Percentiles rank a stretch among this genome's conserved stretches.
phyloP scores from a whole-genome alignment of 2,888 invertebrate genomes.

The Microctonus hyperodae region DNA sequence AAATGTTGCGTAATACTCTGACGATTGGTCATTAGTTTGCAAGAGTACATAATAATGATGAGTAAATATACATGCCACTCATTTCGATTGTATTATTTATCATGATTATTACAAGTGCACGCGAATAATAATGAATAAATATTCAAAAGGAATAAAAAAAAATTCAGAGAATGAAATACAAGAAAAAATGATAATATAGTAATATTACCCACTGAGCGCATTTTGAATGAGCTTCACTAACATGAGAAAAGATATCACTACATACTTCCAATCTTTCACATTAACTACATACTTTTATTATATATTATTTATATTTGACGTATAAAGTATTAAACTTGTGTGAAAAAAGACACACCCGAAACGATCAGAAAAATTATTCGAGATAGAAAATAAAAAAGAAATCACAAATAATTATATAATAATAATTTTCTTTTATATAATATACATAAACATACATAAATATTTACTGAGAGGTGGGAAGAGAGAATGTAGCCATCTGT shows the following conservation, averaged over 20 bases:
- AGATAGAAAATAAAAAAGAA: background rate
- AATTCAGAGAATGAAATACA: background rate
- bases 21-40: conserved; percentile 24
- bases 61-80: too few relatives aligned
- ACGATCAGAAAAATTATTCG: background rate
- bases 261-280: background rate
- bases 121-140: background rate
- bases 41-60: conserved; percentile 21
- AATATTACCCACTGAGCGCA: conserved; percentile 7
- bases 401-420: background rate
- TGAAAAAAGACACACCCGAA: background rate
- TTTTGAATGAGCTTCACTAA: background rate
- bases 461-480: background rate
- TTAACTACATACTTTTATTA: background rate
- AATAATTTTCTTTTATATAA: too few relatives aligned
- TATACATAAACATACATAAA: too few relatives aligned
- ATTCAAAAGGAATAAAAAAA: background rate
- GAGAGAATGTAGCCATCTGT: background rate
- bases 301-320: background rate
- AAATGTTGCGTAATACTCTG: conserved; percentile 32
- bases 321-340: background rate
- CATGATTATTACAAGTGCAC: too few relatives aligned
- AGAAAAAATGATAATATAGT: background rate
- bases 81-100: too few relatives aligned
- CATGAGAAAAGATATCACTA: conserved; percentile 15